A percentile compares a stretch with the other conserved stretches of the same genome.
These are phyloP conservation scores for Galeopsomyia nigrocyanea DNA, from an alignment of 2,888 invertebrate species.

Conservation along the genomic window DNA sequence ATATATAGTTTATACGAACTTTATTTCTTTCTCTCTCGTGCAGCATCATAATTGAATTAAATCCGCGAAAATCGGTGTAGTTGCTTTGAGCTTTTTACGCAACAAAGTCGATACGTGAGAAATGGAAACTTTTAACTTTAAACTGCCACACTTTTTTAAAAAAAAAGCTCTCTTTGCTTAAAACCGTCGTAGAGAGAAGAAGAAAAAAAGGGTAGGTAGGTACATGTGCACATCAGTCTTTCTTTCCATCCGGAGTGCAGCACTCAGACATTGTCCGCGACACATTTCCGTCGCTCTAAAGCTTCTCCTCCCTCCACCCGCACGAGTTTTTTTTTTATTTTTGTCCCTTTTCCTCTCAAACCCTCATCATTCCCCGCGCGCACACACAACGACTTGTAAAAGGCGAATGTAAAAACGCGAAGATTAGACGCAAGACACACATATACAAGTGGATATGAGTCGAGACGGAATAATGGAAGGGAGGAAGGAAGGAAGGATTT, in stretches of 20 bases:
- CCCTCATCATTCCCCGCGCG: constrained; percentile 1
- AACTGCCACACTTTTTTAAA: too few species aligned
- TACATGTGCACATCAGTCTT: too few species aligned
- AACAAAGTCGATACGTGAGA: too few species aligned
- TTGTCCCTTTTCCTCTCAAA: not conserved
- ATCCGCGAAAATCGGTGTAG: too few species aligned
- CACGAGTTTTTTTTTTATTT: not conserved
- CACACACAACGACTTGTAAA: constrained; percentile 17
- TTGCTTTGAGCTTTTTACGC: too few species aligned
- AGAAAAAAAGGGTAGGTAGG: too few species aligned
- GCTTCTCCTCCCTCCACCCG: not conserved
- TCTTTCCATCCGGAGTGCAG: too few species aligned
- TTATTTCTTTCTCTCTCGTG: not conserved
- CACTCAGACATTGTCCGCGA: constrained; percentile 4
- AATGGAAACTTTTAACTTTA: too few species aligned
- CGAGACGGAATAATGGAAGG: constrained; percentile 31
- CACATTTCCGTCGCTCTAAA: constrained; percentile 10
- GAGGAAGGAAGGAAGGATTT: constrained; percentile 25
- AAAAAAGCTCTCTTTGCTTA: too few species aligned
- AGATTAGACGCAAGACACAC: constrained; percentile 5
- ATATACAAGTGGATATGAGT: constrained; percentile 28
- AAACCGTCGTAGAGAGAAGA: too few species aligned
- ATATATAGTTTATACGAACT: too few species aligned
- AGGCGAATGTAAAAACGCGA: constrained; percentile 34
- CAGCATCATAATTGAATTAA: too few species aligned